Base-by-base conservation (phyloP, 1,140 invertebrate species). In the Holotrichia oblita region DNA sequence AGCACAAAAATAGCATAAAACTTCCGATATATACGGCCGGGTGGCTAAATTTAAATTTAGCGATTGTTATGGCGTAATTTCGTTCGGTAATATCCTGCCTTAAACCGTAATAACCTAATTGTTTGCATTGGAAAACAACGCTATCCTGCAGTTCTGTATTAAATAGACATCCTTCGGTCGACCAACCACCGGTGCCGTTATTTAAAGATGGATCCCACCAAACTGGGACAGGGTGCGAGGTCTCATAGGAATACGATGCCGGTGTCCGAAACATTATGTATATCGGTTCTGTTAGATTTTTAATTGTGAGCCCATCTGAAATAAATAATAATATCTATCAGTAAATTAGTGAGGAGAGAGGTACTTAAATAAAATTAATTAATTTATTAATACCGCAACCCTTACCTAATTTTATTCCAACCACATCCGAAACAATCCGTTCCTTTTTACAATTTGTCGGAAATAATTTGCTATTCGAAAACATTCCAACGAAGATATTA, bases 11-110 rank as follows among this genome's bases (percentile, higher is more conserved):
- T 34, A 94, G 89, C 27, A 97, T 87, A 9, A 92, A 90, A 83
- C 94, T 95, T 1, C 95, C 96, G 6, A 95, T 90, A 83, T 97
- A 98, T 20, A 97, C 91, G 0, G 93, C 93, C 0, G 94, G 92
- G 82, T 95, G 94, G 24, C 93, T 92, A 64, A 93, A 91, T 79
- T 91, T 91, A 84, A 95, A 95, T 72, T 91, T 87, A 2, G 92
- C 91, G 69, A 92, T 92, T 20, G 89, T 88, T 22, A 89, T 88
- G 9, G 81, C 79, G 41, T 86, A 85, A 69, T 83, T 84, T 24
- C 82, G 78, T 85, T 20, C 85, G 85, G 84, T 85, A 34, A 91
- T 88, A 82, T 91, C 93, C 86, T 96, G 93, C 20, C 96, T 84
- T 12, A 97, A 87, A 0, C 93, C 94, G 83, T 95, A 97, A 86